phyloP scores from a whole-genome alignment of 2,113 vertebrate genomes.

The Gopherus evgoodei region DNA sequence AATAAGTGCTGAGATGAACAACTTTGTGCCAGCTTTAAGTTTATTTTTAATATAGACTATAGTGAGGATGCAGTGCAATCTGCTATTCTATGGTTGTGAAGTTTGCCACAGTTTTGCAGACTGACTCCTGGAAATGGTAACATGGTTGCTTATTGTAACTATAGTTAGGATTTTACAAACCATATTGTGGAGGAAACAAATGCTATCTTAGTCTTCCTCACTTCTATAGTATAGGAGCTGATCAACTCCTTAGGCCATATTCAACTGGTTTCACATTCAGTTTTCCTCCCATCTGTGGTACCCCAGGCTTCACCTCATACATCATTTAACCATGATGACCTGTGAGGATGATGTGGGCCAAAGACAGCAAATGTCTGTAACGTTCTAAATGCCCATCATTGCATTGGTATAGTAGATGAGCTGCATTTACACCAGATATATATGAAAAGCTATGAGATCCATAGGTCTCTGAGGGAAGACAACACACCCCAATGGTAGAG shows the following conservation, averaged over 20 bases:
- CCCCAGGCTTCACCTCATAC: background rate
- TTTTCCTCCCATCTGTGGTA: background rate
- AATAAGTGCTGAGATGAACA: background rate
- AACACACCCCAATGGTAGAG: too few species aligned
- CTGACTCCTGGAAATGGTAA: background rate
- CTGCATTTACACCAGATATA: background rate
- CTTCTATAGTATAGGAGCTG: background rate
- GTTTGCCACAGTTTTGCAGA: background rate
- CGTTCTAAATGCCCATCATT: background rate
- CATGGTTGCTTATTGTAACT: background rate
- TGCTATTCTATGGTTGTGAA: background rate
- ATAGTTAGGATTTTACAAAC: background rate
- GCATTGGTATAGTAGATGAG: background rate
- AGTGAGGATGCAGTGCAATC: background rate
- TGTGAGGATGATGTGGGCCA: rapidly evolving
- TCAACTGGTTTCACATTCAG: background rate
- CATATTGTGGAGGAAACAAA: background rate
- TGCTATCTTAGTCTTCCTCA: background rate
- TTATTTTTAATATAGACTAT: background rate
- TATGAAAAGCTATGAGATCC: background rate
- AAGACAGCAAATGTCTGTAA: background rate
- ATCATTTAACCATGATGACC: background rate
- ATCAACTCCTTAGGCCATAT: background rate
- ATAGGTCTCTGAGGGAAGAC: background rate
- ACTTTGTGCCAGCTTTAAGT: conserved; percentile 1